Evolutionary conservation across 2,797 vertebrate species (phyloP), one percentile per base, ranked within the genome.

Genomic region (Percopsis omiscomaycus): DNA sequence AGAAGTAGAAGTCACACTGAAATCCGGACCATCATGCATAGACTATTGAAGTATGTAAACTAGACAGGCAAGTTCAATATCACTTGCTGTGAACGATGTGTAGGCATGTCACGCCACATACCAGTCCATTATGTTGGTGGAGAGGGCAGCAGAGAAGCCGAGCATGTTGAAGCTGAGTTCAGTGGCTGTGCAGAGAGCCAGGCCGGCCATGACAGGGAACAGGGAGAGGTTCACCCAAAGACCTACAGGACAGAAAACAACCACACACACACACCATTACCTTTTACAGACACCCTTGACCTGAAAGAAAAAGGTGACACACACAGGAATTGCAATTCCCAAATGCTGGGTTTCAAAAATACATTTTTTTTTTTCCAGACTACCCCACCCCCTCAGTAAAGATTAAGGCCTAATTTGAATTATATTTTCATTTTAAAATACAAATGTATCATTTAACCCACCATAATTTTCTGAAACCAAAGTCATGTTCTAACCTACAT

Each of bases 121-220:
- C 97, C 97, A 99, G 91, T 98, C 97, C 96, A 99, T 97, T 84
- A 99, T 94, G 84, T 98, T 99, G 73, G 97, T 99, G 66, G 96
- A 98, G 15, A 99, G 86, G 0, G 97, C 96, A 0, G 97, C 97
- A 0, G 94, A 98, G 79, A 99, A 98, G 4, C 97, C 97, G 2
- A 99, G 88, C 74, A 95, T 78, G 79, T 97, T 99, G 90, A 99
- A 99, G 78, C 96, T 98, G 74, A 95, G 80, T 81, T 99, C 97
- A 0, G 95, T 94, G 27, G 95, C 96, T 0, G 97, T 98, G 86
- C 96, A 98, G 8, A 99, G 90, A 0, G 95, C 95, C 42, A 98
- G 91, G 5, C 97, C 97, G 0, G 87, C 94, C 96, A 98, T 98
- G 53, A 98, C 93, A 0, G 97, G 97, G 54, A 98, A 79, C 42